These are phyloP conservation scores for Muntiacus muntjak DNA, from an alignment of 2,113 vertebrate genomes.

Conservation along the genomic window DNA sequence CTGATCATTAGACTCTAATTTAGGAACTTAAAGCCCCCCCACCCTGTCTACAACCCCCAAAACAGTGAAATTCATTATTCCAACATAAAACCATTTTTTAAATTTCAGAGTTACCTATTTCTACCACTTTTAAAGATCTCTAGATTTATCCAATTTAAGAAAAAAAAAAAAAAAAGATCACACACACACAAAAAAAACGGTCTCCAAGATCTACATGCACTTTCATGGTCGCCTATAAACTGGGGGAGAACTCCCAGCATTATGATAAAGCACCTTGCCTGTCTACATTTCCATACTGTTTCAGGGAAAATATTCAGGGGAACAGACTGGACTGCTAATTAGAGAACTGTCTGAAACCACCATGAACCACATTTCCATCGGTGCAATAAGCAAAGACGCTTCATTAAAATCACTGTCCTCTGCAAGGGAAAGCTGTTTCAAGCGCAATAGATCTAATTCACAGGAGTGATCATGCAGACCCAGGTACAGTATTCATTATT, in stretches of 20 bases:
- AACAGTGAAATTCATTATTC: neutral
- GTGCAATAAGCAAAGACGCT: constrained; percentile 73
- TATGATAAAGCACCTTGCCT: constrained; percentile 53
- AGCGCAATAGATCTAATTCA: constrained; percentile 76
- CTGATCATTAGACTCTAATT: neutral
- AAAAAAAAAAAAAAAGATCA: neutral
- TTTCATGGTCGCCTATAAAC: neutral
- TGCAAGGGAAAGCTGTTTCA: constrained; percentile 71
- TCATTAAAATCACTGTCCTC: constrained; percentile 80
- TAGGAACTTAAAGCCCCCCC: neutral
- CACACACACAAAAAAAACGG: neutral
- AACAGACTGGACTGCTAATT: constrained; percentile 76
- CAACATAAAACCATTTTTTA: neutral
- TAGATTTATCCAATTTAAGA: neutral
- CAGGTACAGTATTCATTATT: constrained; percentile 78
- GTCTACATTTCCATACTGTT: constrained; percentile 53
- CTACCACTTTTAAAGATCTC: neutral
- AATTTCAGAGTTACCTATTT: neutral
- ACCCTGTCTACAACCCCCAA: neutral
- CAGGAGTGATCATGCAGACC: constrained; percentile 73
- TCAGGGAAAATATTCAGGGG: constrained; percentile 63
- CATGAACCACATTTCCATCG: constrained; percentile 68
- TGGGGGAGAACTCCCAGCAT: neutral
- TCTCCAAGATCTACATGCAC: neutral
- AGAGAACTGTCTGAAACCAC: constrained; percentile 75